phyloP scores from a whole-genome alignment of 2,888 invertebrate species.

The Aquatica leii region DNA sequence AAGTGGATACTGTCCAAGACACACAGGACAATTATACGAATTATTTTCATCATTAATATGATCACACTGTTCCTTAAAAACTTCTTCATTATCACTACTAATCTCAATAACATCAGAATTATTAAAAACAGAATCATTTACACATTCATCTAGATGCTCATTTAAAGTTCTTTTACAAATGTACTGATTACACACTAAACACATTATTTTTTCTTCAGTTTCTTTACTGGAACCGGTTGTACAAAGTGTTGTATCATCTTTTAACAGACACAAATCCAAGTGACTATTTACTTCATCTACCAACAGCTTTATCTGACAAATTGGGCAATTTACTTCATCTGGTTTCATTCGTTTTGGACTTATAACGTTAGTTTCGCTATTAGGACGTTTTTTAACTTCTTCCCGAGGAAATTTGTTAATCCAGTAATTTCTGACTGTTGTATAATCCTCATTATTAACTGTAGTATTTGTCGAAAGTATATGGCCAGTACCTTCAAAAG shows the following conservation, averaged over 20 bases:
- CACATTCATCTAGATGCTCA: constrained; percentile 58
- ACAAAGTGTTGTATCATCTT: neutral
- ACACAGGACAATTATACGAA: constrained; percentile 71
- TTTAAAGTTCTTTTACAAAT: constrained; percentile 54
- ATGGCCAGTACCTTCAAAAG: constrained; percentile 40
- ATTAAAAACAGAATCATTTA: constrained; percentile 55
- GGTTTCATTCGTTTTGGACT: constrained; percentile 3
- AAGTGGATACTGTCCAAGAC: constrained; percentile 64
- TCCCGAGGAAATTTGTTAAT: constrained; percentile 52
- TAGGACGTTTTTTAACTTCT: constrained; percentile 14
- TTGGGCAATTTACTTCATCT: constrained; percentile 55
- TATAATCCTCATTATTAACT: constrained; percentile 43
- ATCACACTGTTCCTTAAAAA: constrained; percentile 53
- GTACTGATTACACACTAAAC: constrained; percentile 59
- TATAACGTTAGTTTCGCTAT: neutral
- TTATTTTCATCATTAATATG: no score
- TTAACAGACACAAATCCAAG: constrained; percentile 38
- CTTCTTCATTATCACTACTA: constrained; percentile 19
- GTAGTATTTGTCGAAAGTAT: neutral
- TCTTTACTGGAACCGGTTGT: constrained; percentile 8
- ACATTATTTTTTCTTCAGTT: constrained; percentile 42
- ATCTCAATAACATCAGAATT: constrained; percentile 22
- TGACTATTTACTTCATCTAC: constrained; percentile 35
- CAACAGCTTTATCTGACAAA: constrained; percentile 49
- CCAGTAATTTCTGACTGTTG: constrained; percentile 58